A percentile compares a stretch with the other conserved stretches of the same genome.
These are phyloP conservation scores for Alviniconcha marisindica DNA, from an alignment of 1,140 invertebrate genomes.

Conservation along the genomic window DNA sequence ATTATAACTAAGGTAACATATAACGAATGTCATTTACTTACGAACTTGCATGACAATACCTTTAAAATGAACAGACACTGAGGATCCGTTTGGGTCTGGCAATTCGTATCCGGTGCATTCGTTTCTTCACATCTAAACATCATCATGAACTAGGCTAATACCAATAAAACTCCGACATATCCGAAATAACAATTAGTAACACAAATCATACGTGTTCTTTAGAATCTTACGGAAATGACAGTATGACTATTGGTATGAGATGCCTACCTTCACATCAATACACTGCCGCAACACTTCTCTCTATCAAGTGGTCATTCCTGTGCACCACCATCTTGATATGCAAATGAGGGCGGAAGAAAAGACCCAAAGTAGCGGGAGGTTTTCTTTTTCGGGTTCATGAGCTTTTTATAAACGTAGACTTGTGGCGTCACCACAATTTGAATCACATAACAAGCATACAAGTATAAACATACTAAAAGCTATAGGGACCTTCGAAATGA, in stretches of 20 bases:
- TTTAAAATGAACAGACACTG: no score
- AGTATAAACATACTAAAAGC: no score
- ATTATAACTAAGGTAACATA: no score
- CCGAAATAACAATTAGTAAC: background rate
- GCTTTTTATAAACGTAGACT: no score
- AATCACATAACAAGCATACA: no score
- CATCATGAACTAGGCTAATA: background rate
- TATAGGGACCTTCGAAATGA: no score
- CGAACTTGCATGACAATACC: no score
- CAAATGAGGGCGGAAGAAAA: slow-evolving; percentile 16
- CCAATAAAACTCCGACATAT: background rate
- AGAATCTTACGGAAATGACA: background rate
- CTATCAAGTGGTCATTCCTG: slow-evolving; percentile 18
- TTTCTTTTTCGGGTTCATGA: no score
- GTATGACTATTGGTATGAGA: background rate
- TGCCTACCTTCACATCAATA: background rate
- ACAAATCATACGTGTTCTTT: background rate
- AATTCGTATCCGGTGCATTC: slow-evolving; percentile 20
- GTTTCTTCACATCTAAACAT: background rate
- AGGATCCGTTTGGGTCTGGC: background rate
- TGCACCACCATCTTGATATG: slow-evolving; percentile 31
- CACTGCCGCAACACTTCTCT: slow-evolving; percentile 3
- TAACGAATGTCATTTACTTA: no score
- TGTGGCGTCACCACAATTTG: no score
- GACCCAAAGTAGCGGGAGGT: background rate